Evolutionary conservation across 2,113 vertebrate species (phyloP), one percentile per base, ranked within the genome.

Genomic region (Sebastes fasciatus): DNA sequence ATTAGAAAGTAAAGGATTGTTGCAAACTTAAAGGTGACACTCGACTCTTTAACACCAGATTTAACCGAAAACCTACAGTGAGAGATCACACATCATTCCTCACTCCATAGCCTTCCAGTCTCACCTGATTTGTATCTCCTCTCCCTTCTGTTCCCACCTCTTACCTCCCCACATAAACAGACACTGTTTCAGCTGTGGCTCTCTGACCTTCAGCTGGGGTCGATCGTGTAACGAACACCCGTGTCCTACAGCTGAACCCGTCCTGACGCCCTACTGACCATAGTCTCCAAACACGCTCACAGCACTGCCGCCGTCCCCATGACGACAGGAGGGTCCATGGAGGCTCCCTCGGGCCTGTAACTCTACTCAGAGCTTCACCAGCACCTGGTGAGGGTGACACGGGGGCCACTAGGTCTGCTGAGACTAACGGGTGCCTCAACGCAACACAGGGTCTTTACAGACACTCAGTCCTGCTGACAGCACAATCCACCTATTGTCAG

Each of bases 201-300:
- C 82, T 79, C 65, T 90, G 88, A 92, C 83, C 82, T 87, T 76
- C 69, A 77, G 57, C 80, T 55, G 79, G 70, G 83, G 86, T 88
- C 43, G 64, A 76, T 67, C 48, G 4, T 92, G 95, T 95, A 95
- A 95, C 70, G 14, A 82, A 95, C 88, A 94, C 95, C 93, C 5
- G 68, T 94, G 94, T 92, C 94, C 95, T 55, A 54, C 78, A 49
- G 79, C 70, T 95, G 95, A 95, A 94, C 94, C 86, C 66, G 13
- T 63, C 72, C 81, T 63, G 82, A 85, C 49, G 74, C 80, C 83
- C 72, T 43, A 19, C 62, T 62, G 87, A 82, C 89, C 81, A 74
- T 19, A 26, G 74, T 80, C 83, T 82, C 86, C 82, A 86, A 89
- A 75, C 77, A 74, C 46, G 67, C 74, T 54, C 34, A 68, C 61